Evolutionary conservation across 2,113 vertebrate genomes (phyloP), one percentile per base, ranked within the genome.

Genomic region (Ammospiza nelsoni): DNA sequence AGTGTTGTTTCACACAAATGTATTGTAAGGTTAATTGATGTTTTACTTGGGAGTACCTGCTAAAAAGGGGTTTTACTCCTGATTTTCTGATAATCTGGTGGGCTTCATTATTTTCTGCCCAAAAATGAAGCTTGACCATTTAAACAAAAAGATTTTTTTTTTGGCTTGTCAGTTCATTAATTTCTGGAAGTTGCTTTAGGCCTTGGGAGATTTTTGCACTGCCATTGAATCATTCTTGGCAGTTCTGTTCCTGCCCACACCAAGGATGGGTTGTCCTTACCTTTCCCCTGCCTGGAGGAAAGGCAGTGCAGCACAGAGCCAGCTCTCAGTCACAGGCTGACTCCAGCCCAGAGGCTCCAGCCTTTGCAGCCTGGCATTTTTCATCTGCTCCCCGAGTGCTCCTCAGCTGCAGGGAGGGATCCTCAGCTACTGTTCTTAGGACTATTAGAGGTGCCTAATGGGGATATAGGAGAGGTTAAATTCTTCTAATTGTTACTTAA

Each of bases 401-500:
- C 44, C 59, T 27, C 2, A 4, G 9, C 31, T 77, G 14, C 35
- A 37, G 57, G 22, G 51, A 76, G 63, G 19, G 55, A 77, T 84
- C 80, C 46, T 9, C 28, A 55, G 43, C 59, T 81, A 18, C 31
- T 67, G 65, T 67, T 68, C 69, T 59, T 59, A 0, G 1, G 46
- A 85, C 79, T 90, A 85, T 92, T 69, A 91, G 51, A 11, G 1
- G 31, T 49, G 81, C 71, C 55, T 89, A 79, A 62, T 62, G 51
- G 51, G 65, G 57, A 54, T 78, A 62, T 17, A 79, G 74, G 41
- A 79, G 67, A 83, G 55, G 48, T 88, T 85, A 88, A 94, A 80
- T 63, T 86, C 67, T 67, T 87, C 33, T 66, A 73, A 80, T 77
- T 83, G 61, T 85, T 86, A 51, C 51, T 80, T 87, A n/a, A 86